A percentile compares a stretch with the other conserved stretches of the same genome.
phyloP scores from a whole-genome alignment of 2,113 vertebrate genomes.

The Sorex araneus region DNA sequence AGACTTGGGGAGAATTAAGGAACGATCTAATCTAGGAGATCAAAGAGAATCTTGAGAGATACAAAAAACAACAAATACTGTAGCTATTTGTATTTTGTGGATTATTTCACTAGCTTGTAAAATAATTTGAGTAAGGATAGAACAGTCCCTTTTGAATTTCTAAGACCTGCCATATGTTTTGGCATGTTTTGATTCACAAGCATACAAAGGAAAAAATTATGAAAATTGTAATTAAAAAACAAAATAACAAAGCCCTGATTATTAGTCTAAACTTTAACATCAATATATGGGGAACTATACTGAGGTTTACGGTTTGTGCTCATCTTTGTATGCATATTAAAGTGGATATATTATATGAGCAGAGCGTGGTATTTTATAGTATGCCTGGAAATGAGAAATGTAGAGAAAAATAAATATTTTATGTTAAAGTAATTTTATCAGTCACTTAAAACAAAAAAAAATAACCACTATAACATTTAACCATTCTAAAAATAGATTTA shows the following conservation, averaged over 20 bases:
- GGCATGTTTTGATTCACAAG: too few species aligned
- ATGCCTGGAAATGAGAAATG: not conserved
- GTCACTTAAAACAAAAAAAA: not conserved
- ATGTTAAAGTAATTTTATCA: not conserved
- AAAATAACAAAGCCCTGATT: too few species aligned
- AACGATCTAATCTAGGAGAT: conserved; percentile 39
- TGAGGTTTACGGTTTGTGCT: not conserved
- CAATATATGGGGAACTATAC: not conserved
- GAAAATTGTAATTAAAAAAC: not conserved
- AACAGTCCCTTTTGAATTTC: not conserved
- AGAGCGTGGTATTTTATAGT: not conserved
- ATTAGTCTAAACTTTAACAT: not conserved
- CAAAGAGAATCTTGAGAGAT: conserved; percentile 63
- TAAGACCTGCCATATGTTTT: not conserved
- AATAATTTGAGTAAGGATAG: not conserved
- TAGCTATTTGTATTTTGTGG: conserved; percentile 49
- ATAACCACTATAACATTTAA: not conserved
- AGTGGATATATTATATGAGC: not conserved
- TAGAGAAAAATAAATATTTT: not conserved
- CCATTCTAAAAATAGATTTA: not conserved
- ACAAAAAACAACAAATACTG: conserved; percentile 53
- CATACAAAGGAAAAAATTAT: not conserved
- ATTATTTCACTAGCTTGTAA: conserved; percentile 7
- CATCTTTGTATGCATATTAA: not conserved
- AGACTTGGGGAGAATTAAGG: conserved; percentile 57